Percentiles rank a stretch among this genome's conserved stretches.
Conservation (phyloP, 1,140 invertebrate genomes). For the Oryzaephilus surinamensis region DNA sequence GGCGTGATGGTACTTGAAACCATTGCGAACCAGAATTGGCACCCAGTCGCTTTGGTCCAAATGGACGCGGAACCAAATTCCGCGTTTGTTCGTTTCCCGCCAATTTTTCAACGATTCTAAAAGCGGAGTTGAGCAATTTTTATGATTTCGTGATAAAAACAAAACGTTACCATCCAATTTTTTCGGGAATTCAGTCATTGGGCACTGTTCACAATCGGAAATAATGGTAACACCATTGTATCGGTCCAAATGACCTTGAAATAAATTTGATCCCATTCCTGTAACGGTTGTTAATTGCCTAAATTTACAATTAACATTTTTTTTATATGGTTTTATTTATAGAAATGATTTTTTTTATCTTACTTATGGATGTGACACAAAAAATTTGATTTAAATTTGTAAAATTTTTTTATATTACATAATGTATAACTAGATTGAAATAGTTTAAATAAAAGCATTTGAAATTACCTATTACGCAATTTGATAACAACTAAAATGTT, state of each 20-base stretch:
- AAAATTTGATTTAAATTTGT: too few species aligned
- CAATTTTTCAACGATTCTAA: slow-evolving; percentile 64
- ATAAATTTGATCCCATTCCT: too few species aligned
- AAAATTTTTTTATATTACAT: too few species aligned
- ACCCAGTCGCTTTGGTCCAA: slow-evolving; percentile 62
- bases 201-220: slow-evolving; percentile 47
- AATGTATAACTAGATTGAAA: too few species aligned
- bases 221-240: slow-evolving; percentile 60
- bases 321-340: too few species aligned
- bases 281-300: too few species aligned
- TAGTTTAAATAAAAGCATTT: too few species aligned
- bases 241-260: slow-evolving; percentile 50
- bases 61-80: slow-evolving; percentile 75
- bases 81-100: slow-evolving; percentile 51
- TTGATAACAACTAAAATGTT: too few species aligned
- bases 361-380: too few species aligned
- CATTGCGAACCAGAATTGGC: slow-evolving; percentile 62
- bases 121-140: slow-evolving; percentile 24
- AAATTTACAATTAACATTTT: too few species aligned
- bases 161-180: slow-evolving; percentile 45
- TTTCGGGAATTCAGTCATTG: slow-evolving; percentile 38
- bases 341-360: too few species aligned
- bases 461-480: too few species aligned
- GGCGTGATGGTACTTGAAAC: slow-evolving; percentile 82
- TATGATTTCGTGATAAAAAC: slow-evolving; percentile 10